Conservation (phyloP, 2,888 invertebrate genomes). For the Lithophane socia region DNA sequence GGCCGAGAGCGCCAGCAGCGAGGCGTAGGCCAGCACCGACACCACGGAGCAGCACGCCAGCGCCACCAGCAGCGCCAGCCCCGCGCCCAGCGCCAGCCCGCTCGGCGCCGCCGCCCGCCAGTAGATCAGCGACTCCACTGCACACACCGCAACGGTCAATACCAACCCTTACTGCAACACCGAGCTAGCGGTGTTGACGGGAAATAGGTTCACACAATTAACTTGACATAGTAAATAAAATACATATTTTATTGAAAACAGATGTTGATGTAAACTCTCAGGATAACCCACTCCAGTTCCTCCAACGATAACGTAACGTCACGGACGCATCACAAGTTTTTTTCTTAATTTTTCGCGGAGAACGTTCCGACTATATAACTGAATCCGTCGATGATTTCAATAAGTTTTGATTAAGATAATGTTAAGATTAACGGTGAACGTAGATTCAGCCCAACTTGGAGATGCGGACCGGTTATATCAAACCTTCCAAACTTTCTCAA, state of each 20-base stretch:
- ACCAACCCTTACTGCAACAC: neutral
- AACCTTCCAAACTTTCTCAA: constrained; percentile 31
- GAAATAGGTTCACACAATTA: constrained; percentile 11
- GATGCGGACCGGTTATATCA: constrained; percentile 26
- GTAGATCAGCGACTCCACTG: constrained; percentile 98
- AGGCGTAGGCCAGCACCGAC: constrained; percentile 98
- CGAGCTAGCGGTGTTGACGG: neutral
- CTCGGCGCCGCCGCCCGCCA: constrained; percentile 99
- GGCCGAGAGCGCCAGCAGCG: constrained; percentile 95
- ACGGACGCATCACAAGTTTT: neutral
- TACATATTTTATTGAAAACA: constrained; percentile 33
- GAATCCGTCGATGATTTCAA: constrained; percentile 29
- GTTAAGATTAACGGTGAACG: constrained; percentile 7
- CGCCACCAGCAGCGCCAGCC: constrained; percentile 96
- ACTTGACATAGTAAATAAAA: neutral
- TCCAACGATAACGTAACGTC: constrained; percentile 29
- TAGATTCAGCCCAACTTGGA: neutral
- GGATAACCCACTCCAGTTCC: constrained; percentile 44
- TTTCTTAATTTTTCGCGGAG: constrained; percentile 7
- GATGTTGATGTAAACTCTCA: constrained; percentile 5
- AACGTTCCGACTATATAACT: constrained; percentile 38
- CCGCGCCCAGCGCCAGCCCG: constrained; percentile 97
- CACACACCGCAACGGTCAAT: constrained; percentile 65
- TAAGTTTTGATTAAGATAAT: constrained; percentile 6
- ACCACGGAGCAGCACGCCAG: constrained; percentile 98